phyloP scores from a whole-genome alignment of 1,140 invertebrate species.

The Phymorhynchus buccinoides region DNA sequence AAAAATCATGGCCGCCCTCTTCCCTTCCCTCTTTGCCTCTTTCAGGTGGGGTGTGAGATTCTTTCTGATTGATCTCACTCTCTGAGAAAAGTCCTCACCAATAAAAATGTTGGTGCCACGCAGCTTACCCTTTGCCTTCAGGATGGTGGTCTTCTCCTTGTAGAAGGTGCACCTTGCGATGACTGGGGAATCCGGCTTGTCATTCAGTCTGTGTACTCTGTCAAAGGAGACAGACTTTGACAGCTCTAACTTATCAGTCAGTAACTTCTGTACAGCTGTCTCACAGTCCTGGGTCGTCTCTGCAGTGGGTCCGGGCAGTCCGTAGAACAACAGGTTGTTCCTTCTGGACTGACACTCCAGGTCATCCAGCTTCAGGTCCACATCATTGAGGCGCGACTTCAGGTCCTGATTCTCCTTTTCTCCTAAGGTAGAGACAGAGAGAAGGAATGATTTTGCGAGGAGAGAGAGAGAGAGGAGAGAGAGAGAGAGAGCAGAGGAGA shows the following conservation, averaged over 20 bases:
- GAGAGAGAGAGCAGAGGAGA: background rate
- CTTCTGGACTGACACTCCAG: conserved; percentile 5
- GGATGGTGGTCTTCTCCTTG: background rate
- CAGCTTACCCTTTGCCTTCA: conserved; percentile 4
- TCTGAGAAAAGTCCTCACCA: background rate
- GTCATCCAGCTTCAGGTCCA: background rate
- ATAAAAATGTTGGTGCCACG: background rate
- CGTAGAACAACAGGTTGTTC: background rate
- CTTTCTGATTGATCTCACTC: background rate
- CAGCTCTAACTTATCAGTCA: background rate
- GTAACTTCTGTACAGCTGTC: conserved; percentile 1
- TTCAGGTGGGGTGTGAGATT: background rate
- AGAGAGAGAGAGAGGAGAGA: too few species aligned
- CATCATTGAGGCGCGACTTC: background rate
- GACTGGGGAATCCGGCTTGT: background rate
- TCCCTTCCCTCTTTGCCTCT: background rate
- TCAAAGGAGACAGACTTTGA: background rate
- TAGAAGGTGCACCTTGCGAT: conserved; percentile 7
- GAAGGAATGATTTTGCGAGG: too few species aligned
- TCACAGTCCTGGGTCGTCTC: background rate
- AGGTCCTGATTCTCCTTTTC: background rate
- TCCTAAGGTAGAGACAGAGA: too few species aligned
- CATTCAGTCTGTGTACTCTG: background rate
- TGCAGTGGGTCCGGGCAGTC: background rate
- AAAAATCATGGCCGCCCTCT: background rate